Evolutionary conservation across 2,797 vertebrate species (phyloP).

Genomic region (Acanthis flammea): DNA sequence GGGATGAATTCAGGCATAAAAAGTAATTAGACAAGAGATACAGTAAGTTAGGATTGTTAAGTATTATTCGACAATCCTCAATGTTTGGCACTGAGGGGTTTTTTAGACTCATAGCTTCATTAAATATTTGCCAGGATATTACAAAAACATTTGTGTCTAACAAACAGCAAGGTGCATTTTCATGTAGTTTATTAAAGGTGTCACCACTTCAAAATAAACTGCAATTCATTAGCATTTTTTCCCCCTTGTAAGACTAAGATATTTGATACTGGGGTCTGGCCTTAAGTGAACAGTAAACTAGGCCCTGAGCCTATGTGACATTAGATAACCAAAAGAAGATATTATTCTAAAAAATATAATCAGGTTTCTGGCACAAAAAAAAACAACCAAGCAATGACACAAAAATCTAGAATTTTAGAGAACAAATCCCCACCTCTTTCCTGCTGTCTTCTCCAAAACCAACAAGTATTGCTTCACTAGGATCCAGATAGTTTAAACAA

Average conservation of each 20-base stretch:
- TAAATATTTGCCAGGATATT: not conserved
- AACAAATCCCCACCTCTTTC: not conserved
- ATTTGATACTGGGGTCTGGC: not conserved
- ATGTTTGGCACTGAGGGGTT: rapidly evolving
- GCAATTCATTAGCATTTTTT: not conserved
- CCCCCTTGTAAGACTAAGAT: not conserved
- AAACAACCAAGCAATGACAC: not conserved
- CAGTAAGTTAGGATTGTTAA: not conserved
- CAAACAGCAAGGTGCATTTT: not conserved
- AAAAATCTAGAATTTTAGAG: not conserved
- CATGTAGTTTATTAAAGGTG: not conserved
- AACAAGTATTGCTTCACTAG: not conserved
- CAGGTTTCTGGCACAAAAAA: not conserved
- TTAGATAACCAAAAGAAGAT: not conserved
- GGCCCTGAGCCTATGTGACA: not conserved
- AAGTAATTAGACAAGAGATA: not conserved
- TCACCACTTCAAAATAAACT: not conserved
- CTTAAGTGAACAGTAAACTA: not conserved
- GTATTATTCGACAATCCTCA: not conserved
- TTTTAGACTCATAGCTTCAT: not conserved
- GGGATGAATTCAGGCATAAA: not conserved
- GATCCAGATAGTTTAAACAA: not conserved
- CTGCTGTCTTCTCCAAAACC: not conserved
- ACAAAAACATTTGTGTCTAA: not conserved
- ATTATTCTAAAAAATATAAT: not conserved